phyloP scores from a whole-genome alignment of 2,888 invertebrate species.

The Cheilosia vulpina region DNA sequence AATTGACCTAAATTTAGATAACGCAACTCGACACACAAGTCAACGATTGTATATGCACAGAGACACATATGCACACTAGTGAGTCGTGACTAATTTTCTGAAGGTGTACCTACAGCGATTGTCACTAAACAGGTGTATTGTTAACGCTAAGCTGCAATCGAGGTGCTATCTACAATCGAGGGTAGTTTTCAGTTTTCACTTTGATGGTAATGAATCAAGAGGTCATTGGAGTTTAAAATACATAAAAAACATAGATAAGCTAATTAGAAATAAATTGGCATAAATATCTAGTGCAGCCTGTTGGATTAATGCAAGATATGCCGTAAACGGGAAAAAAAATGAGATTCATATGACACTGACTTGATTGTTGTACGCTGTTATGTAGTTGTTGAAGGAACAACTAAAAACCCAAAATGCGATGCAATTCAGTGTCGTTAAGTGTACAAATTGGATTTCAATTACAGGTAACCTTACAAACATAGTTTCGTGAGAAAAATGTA shows the following conservation, averaged over 20 bases:
- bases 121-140: too few relatives aligned
- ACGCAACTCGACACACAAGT: neutral
- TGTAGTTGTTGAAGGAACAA: too few relatives aligned
- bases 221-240: conserved; percentile 1
- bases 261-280: neutral
- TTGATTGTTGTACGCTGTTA: too few relatives aligned
- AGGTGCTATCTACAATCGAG: neutral
- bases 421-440: too few relatives aligned
- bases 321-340: too few relatives aligned
- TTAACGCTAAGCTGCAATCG: neutral
- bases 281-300: too few relatives aligned
- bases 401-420: too few relatives aligned
- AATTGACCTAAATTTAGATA: conserved; percentile 12
- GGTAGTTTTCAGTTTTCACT: conserved; percentile 2
- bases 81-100: neutral
- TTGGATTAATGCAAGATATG: neutral
- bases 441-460: too few relatives aligned
- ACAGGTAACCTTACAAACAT: too few relatives aligned
- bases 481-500: too few relatives aligned
- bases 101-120: neutral
- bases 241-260: neutral
- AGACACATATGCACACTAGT: neutral
- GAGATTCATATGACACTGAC: too few relatives aligned
- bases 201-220: neutral
- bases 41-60: neutral